Conservation (phyloP, 1,140 invertebrate genomes). For the Thalassaphorura encarpata region DNA sequence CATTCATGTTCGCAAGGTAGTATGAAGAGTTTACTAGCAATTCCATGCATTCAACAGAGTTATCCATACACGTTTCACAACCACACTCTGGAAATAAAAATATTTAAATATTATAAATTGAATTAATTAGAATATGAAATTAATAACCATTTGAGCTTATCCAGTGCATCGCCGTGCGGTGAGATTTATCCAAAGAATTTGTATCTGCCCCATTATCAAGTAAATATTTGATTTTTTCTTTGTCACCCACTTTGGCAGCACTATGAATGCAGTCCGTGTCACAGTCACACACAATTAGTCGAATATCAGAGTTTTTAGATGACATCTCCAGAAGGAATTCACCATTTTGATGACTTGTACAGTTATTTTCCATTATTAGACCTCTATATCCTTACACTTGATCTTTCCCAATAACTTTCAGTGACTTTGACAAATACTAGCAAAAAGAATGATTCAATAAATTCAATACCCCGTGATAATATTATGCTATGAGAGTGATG, state of each 20-base stretch:
- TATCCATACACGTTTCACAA: conserved; percentile 19
- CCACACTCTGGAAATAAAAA: conserved; percentile 21
- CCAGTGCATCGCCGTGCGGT: conserved; percentile 20
- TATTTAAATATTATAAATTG: not conserved
- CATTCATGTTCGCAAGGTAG: not conserved
- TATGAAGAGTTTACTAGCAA: conserved; percentile 12
- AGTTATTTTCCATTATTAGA: too few relatives aligned
- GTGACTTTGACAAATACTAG: too few relatives aligned
- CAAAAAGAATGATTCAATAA: too few relatives aligned
- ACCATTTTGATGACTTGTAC: too few relatives aligned
- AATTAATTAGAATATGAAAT: not conserved
- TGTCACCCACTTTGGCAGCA: not conserved
- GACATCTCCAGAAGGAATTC: too few relatives aligned
- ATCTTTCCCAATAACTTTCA: too few relatives aligned
- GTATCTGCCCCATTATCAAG: conserved; percentile 11
- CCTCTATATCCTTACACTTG: too few relatives aligned
- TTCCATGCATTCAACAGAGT: conserved; percentile 18
- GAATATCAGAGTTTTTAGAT: too few relatives aligned
- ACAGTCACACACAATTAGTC: too few relatives aligned
- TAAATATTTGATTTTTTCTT: not conserved
- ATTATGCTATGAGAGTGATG: too few relatives aligned
- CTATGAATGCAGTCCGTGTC: not conserved
- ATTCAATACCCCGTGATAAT: too few relatives aligned
- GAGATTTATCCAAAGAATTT: conserved; percentile 18
- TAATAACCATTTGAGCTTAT: conserved; percentile 10